Base-by-base conservation (phyloP, 2,888 invertebrate genomes). In the Muschampia plurimacula region DNA sequence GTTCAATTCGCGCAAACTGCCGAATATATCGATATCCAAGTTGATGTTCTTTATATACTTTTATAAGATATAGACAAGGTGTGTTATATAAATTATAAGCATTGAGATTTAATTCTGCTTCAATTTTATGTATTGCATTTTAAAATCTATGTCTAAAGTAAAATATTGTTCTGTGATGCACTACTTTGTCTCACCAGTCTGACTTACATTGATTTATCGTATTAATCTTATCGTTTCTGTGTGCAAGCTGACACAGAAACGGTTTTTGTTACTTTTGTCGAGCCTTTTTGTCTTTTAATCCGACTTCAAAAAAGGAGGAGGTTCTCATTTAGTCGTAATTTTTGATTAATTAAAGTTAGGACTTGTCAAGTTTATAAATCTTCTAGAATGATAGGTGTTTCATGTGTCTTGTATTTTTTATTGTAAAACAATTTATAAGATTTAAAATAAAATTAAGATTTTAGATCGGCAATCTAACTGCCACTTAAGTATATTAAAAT, bases 1-100 rank as follows among this genome's bases (percentile, higher is more conserved):
- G 88, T 87, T 87, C 87, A 85, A 82, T 77, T 78, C 81, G 80
- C 82, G 79, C 81, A 75, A 79, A 80, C 81, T 80, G 81, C 81
- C 81, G 79, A 81, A 79, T 81, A 69, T 78, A 75, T 52, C 39
- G 69, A 60, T 68, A 60, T 46, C 68, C 13, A 32, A n/a, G 44
- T 32, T 46, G 15, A 39, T 63, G 67, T 49, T 68, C 59, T 60
- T 67, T 12, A 22, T 68, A 46, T 32, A 22, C 28, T 46, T 32
- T 39, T 6, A 49, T 60, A 7, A 3, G 41, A 32, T 60, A 0
- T 22, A 22, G 22, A 22, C 1, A 22, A 22, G 22, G 22, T 22
- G 22, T 22, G 22, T 22, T 22, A 22, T n/a, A 32, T 46, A 59
- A 13, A 28, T 57, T 13, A 12, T 13, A 6, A 32, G 57, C 57